phyloP scores from a whole-genome alignment of 2,113 vertebrate species.

The Lutjanus erythropterus region DNA sequence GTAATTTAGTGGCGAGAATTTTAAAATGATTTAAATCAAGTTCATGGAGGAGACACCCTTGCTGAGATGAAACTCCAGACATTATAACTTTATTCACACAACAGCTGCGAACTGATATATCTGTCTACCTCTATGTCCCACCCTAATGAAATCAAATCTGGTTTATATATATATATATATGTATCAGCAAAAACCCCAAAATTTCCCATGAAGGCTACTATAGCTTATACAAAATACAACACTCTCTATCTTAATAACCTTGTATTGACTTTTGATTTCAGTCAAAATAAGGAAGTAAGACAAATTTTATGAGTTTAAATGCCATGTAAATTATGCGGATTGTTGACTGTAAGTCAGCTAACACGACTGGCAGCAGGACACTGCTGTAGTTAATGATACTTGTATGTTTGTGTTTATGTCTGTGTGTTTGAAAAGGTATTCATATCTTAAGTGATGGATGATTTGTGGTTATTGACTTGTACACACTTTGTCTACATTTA shows the following conservation, averaged over 20 bases:
- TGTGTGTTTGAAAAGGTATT: neutral
- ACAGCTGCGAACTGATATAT: no score
- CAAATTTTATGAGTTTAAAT: neutral
- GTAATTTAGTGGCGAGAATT: no score
- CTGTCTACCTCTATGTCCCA: neutral
- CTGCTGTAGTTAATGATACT: neutral
- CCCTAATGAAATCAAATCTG: neutral
- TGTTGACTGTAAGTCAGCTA: neutral
- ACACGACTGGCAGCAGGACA: neutral
- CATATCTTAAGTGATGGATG: neutral
- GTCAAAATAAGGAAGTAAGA: neutral
- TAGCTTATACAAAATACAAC: neutral
- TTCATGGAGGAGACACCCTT: no score
- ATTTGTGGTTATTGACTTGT: neutral
- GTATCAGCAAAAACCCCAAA: no score
- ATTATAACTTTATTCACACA: no score
- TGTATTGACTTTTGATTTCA: neutral
- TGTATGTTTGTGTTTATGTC: neutral
- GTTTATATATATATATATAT: no score
- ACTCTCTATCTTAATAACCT: neutral
- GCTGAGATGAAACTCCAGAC: no score
- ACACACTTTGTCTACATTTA: conserved; percentile 10
- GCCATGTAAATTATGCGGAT: neutral
- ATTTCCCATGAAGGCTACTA: neutral
- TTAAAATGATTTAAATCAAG: no score